These are phyloP conservation scores for Callipepla squamata DNA, from an alignment of 2,113 vertebrate genomes.

Conservation along the genomic window DNA sequence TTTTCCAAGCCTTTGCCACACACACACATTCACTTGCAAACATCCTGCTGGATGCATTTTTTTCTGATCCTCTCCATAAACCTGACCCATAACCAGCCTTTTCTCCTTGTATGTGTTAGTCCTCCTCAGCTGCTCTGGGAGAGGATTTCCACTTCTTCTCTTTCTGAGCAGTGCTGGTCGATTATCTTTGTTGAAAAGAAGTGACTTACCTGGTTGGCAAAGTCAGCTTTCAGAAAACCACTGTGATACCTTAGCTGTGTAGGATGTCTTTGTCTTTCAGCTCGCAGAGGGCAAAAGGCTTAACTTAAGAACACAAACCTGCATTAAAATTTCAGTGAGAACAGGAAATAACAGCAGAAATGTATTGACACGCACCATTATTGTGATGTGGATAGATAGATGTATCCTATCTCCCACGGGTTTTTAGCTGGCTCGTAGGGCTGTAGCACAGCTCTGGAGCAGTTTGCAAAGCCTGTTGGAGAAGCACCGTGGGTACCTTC, in stretches of 20 bases:
- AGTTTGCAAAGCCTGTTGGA: neutral
- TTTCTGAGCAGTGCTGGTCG: neutral
- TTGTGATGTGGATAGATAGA: accelerated
- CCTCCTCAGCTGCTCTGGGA: neutral
- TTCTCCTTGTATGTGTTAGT: neutral
- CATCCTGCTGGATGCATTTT: neutral
- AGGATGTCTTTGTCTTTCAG: neutral
- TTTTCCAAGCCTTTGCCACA: neutral
- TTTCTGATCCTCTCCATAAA: neutral
- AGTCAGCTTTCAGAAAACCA: neutral
- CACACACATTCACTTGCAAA: neutral
- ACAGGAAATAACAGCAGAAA: neutral
- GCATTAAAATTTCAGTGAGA: neutral
- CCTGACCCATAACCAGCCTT: neutral
- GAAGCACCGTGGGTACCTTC: neutral
- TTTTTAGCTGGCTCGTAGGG: neutral
- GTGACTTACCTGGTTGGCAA: neutral
- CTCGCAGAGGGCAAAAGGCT: neutral
- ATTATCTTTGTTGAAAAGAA: neutral
- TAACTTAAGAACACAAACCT: neutral
- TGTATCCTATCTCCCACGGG: accelerated
- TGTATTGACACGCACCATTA: neutral
- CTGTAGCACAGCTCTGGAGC: neutral
- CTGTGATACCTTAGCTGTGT: neutral
- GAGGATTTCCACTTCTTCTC: neutral